Evolutionary conservation across 2,888 invertebrate genomes (phyloP).

Genomic region (Xanthia togata): DNA sequence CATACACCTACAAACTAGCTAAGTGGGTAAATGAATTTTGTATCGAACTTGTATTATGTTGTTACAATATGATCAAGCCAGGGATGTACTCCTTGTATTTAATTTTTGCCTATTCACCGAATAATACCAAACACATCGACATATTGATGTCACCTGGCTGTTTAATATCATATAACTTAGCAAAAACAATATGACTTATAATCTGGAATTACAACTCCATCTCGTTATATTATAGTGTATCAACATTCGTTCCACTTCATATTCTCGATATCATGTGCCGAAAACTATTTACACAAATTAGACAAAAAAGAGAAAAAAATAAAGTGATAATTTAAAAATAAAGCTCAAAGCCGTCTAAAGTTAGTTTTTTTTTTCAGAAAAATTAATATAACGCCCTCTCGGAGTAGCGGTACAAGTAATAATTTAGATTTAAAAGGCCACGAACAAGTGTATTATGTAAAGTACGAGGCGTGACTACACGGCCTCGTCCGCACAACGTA

Average conservation of each 20-base stretch:
- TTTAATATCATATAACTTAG: slow-evolving; percentile 70
- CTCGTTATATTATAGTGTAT: slow-evolving; percentile 58
- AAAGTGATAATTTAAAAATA: slow-evolving; percentile 72
- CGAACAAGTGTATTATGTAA: slow-evolving; percentile 71
- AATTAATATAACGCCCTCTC: slow-evolving; percentile 64
- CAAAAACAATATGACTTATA: slow-evolving; percentile 73
- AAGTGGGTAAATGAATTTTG: slow-evolving; percentile 76
- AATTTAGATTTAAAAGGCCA: slow-evolving; percentile 79
- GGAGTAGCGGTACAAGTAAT: slow-evolving; percentile 66
- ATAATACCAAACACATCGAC: slow-evolving; percentile 58
- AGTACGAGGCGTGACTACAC: slow-evolving; percentile 26
- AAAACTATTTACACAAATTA: slow-evolving; percentile 75
- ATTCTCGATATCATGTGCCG: slow-evolving; percentile 61
- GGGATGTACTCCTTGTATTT: slow-evolving; percentile 51
- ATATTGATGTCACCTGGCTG: slow-evolving; percentile 57
- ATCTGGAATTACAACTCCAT: slow-evolving; percentile 68
- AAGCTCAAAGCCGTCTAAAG: slow-evolving; percentile 77
- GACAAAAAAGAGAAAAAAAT: slow-evolving; percentile 57
- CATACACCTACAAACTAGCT: slow-evolving; percentile 87
- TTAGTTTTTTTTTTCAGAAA: slow-evolving; percentile 67
- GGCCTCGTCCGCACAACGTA: slow-evolving; percentile 60
- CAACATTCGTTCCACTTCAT: slow-evolving; percentile 64
- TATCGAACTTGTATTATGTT: slow-evolving; percentile 60
- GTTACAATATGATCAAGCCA: slow-evolving; percentile 61
- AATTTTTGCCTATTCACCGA: slow-evolving; percentile 41